Evolutionary conservation across 2,888 invertebrate genomes (phyloP).

Genomic region (Hymenopus coronatus): DNA sequence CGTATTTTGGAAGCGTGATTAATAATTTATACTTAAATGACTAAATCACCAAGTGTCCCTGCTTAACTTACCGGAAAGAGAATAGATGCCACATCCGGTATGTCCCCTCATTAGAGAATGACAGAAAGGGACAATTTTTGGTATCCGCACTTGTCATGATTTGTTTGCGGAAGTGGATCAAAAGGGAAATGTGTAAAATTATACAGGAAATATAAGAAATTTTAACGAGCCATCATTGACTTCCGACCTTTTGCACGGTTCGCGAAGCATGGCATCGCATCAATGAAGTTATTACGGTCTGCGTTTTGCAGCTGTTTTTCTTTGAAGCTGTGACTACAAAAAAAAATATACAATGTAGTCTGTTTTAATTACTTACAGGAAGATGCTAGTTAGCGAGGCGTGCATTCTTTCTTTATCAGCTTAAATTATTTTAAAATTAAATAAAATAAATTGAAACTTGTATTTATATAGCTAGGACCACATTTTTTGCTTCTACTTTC

Average conservation of each 20-base stretch:
- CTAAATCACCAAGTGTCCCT: neutral
- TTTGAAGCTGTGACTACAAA: neutral
- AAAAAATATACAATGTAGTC: neutral
- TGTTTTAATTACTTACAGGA: neutral
- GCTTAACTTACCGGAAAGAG: neutral
- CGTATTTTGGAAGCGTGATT: neutral
- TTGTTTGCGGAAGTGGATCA: neutral
- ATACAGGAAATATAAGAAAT: neutral
- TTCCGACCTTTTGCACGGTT: neutral
- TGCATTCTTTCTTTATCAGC: neutral
- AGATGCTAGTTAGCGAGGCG: neutral
- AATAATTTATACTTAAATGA: neutral
- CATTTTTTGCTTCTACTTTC: no score
- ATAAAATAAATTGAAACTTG: no score
- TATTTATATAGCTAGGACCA: no score
- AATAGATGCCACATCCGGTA: neutral
- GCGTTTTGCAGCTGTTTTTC: neutral
- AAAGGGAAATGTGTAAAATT: neutral
- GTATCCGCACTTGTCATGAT: neutral
- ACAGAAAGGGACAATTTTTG: neutral
- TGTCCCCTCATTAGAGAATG: neutral
- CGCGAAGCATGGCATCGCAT: neutral
- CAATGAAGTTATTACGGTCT: neutral
- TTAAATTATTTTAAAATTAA: no score
- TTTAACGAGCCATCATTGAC: neutral